These are phyloP conservation scores for Leptopilina myrica DNA, from an alignment of 2,888 invertebrate genomes.

Conservation along the genomic window DNA sequence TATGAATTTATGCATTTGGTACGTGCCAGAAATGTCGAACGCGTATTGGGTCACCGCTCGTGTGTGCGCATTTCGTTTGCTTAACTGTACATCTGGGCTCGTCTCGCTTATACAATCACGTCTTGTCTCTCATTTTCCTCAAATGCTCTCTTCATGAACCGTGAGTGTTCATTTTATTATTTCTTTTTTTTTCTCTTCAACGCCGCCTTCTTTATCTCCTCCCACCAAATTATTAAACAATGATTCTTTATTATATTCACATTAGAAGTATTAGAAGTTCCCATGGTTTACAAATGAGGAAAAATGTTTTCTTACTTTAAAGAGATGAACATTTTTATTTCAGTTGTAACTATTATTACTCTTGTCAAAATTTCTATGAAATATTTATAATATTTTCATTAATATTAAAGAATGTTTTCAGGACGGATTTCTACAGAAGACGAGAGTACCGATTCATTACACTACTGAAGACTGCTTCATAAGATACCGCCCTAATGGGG, in stretches of 20 bases:
- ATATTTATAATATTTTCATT: no score
- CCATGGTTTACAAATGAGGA: no score
- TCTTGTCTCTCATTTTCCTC: constrained; percentile 16
- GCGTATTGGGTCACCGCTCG: constrained; percentile 48
- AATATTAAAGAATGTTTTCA: no score
- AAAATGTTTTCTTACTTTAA: no score
- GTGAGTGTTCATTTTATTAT: neutral
- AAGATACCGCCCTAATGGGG: no score
- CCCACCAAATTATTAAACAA: neutral
- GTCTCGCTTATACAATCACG: constrained; percentile 22
- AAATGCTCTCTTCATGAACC: neutral
- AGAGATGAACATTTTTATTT: no score
- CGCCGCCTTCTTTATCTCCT: no score
- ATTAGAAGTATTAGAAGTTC: neutral
- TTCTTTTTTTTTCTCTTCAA: neutral
- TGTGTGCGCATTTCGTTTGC: constrained; percentile 47
- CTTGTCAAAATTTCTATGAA: no score
- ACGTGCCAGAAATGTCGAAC: constrained; percentile 41
- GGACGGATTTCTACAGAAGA: no score
- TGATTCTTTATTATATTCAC: neutral
- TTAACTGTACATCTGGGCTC: constrained; percentile 52
- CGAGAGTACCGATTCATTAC: no score
- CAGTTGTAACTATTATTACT: no score
- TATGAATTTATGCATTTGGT: constrained; percentile 43
- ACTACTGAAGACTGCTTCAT: no score